These are phyloP conservation scores for Tiaroga cobitis DNA, from an alignment of 2,797 vertebrate genomes.

Conservation along the genomic window DNA sequence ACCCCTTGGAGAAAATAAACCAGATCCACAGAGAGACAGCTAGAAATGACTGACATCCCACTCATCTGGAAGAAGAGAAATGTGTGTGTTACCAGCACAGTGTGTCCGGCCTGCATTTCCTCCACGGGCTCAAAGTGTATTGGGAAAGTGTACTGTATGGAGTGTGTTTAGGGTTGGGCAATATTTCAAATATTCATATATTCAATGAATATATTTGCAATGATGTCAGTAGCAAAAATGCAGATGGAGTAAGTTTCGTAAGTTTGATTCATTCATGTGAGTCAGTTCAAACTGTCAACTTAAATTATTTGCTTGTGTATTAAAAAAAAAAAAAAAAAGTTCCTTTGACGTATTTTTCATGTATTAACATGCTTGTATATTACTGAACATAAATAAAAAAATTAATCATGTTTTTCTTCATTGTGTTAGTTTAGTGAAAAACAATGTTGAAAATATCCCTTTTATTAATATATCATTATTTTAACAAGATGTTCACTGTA, in stretches of 20 bases:
- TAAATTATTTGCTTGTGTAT: background rate
- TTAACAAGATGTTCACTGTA: background rate
- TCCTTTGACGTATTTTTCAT: background rate
- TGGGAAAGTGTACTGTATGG: background rate
- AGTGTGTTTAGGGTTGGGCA: background rate
- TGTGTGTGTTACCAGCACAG: background rate
- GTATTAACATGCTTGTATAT: background rate
- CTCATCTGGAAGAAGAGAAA: slow-evolving; percentile 26
- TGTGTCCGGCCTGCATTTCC: background rate
- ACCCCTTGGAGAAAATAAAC: slow-evolving; percentile 18
- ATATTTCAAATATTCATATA: background rate
- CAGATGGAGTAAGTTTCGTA: background rate
- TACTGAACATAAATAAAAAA: background rate
- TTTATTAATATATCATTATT: background rate
- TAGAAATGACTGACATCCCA: slow-evolving; percentile 36
- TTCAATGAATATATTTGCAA: background rate
- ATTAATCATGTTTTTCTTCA: background rate
- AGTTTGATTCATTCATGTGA: slow-evolving; percentile 3
- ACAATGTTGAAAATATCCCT: background rate
- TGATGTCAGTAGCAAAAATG: background rate
- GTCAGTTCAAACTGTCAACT: background rate
- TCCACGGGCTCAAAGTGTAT: background rate
- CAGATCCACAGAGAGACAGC: slow-evolving; percentile 30
- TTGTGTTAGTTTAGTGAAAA: background rate
- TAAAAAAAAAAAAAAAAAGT: background rate